Conservation (phyloP, 1,140 invertebrate species). For the Drosophila ficusphila region DNA sequence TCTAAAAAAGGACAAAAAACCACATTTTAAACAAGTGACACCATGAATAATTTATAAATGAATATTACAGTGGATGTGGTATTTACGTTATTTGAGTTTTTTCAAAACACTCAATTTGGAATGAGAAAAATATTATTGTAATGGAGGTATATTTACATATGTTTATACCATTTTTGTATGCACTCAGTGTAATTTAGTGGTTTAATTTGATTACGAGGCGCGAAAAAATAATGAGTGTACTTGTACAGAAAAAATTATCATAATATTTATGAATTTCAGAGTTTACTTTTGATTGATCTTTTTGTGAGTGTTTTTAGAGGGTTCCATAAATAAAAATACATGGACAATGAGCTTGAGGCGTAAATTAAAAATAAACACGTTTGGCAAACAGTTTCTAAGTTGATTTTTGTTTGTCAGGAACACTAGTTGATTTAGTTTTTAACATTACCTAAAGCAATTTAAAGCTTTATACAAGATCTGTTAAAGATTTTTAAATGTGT, state of each 20-base stretch:
- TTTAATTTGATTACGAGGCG: neutral
- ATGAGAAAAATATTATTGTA: neutral
- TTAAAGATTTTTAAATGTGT: too few species aligned
- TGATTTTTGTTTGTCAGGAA: too few species aligned
- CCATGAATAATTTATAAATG: slow-evolving; percentile 20
- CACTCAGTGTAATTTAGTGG: slow-evolving; percentile 4
- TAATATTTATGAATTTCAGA: neutral
- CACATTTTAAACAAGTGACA: slow-evolving; percentile 4
- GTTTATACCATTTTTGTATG: neutral
- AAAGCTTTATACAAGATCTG: too few species aligned
- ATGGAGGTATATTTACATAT: neutral
- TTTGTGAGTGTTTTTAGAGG: neutral
- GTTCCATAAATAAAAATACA: neutral
- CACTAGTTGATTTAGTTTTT: too few species aligned
- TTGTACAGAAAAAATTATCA: neutral
- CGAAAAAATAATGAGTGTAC: neutral
- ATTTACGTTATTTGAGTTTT: slow-evolving; percentile 1
- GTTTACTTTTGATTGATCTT: neutral
- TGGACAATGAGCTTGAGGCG: too few species aligned
- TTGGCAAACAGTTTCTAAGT: too few species aligned
- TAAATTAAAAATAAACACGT: too few species aligned
- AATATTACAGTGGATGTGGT: neutral
- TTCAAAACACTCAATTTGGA: neutral
- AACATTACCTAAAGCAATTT: too few species aligned
- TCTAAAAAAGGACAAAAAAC: slow-evolving; percentile 10